These are phyloP conservation scores for Tinea semifulvella DNA, from an alignment of 2,888 invertebrate genomes.

Conservation along the genomic window DNA sequence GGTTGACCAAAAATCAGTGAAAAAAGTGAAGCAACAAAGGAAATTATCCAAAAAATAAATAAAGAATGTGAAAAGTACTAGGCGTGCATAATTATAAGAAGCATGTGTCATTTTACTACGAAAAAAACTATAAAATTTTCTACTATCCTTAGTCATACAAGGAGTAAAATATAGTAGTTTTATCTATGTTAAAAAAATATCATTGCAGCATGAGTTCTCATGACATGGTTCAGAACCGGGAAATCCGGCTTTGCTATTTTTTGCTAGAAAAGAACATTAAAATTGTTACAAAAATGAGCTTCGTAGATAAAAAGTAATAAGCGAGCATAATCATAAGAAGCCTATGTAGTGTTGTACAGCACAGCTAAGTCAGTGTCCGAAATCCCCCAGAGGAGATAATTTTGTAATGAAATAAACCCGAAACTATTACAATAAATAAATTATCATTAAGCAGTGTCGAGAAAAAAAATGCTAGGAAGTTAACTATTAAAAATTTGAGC, in stretches of 20 bases:
- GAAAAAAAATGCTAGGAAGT: too few species aligned
- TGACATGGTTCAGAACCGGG: too few species aligned
- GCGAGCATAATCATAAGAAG: slow-evolving; percentile 31
- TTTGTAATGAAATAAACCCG: neutral
- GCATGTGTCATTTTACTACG: slow-evolving; percentile 34
- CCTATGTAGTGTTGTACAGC: neutral
- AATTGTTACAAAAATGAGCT: neutral
- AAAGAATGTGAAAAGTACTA: slow-evolving; percentile 29
- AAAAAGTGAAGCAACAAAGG: too few species aligned
- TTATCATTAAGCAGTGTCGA: too few species aligned
- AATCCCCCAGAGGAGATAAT: neutral
- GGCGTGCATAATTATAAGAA: slow-evolving; percentile 33
- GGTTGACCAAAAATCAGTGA: too few species aligned
- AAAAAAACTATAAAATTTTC: neutral
- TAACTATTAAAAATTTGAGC: neutral
- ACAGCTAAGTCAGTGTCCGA: neutral
- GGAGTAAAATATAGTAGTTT: neutral
- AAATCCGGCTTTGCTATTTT: too few species aligned
- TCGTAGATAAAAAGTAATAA: slow-evolving; percentile 30
- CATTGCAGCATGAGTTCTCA: too few species aligned
- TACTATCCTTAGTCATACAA: neutral
- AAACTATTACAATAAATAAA: too few species aligned
- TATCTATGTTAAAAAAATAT: too few species aligned
- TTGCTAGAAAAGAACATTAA: too few species aligned
- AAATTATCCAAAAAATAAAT: neutral